phyloP scores from a whole-genome alignment of 2,888 invertebrate species.

The Oxyteleia sp. region DNA sequence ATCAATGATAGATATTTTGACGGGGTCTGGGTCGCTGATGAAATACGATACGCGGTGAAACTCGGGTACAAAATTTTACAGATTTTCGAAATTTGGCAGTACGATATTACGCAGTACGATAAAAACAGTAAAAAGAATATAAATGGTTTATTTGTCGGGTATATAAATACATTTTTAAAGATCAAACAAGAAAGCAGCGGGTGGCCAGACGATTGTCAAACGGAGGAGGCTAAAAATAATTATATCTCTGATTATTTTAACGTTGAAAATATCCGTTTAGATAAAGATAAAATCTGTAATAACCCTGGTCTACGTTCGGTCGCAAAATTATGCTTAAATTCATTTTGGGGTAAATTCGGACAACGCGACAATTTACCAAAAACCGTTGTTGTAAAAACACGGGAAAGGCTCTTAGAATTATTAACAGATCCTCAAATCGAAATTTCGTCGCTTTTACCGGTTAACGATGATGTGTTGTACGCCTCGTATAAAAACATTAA shows the following conservation, averaged over 20 bases:
- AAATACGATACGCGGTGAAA: no score
- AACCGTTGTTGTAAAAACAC: background rate
- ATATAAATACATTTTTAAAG: constrained; percentile 59
- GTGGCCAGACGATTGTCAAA: constrained; percentile 36
- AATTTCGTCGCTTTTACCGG: background rate
- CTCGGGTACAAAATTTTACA: no score
- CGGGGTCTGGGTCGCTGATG: no score
- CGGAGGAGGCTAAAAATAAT: constrained; percentile 22
- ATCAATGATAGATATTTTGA: no score
- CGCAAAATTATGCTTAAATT: constrained; percentile 13
- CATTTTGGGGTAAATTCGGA: constrained; percentile 17
- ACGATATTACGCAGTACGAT: constrained; percentile 75
- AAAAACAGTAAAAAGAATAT: background rate
- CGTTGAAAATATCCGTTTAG: constrained; percentile 22
- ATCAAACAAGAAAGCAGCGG: constrained; percentile 48
- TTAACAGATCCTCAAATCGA: background rate
- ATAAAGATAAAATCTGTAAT: constrained; percentile 35
- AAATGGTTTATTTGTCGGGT: constrained; percentile 42
- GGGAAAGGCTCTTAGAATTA: background rate
- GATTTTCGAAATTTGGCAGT: constrained; percentile 83
- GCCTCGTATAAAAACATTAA: background rate
- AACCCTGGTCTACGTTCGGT: constrained; percentile 38
- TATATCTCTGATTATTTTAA: constrained; percentile 36
- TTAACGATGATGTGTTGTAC: constrained; percentile 1
- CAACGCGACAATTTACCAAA: no score